Base-by-base conservation (phyloP, 2,888 invertebrate genomes). In the Clostera curtula region DNA sequence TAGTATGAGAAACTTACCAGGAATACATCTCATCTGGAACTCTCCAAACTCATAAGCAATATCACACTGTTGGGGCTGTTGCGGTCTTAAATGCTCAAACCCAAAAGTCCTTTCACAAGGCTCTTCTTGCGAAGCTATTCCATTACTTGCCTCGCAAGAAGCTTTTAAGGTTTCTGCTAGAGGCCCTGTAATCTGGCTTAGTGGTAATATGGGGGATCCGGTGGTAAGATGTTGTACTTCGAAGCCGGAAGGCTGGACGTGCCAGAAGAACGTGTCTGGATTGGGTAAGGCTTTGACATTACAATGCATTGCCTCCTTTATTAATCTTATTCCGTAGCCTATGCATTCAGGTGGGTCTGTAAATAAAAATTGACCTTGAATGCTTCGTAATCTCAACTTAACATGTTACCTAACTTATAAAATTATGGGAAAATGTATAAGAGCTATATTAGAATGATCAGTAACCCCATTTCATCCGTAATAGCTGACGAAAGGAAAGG, bases 221-320 rank as follows among this genome's bases (percentile, higher is more conserved):
- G 80, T 77, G 0, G 80, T 80, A 1, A 82, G 37, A 14, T 77
- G 74, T 34, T 82, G 79, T 4, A 64, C 41, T 11, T 80, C 77
- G 19, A 69, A 67, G 10, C 66, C 76, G 0, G 57, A 36, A 1
- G 72, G 68, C 31, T 73, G 73, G 7, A 80, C 56, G 40, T 79
- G 75, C 83, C 83, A 83, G 59, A 76, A 72, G 47, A 47, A 83
- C 0, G 76, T 77, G 42, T 79, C 80, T 0, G 83, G 75, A 1
- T 43, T 19, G 5, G 83, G 83, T 10, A 74, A 43, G 0, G 75
- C 70, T 12, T 57, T 61, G 3, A 79, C 70, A 38, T 72, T 65
- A 45, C 83, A 83, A 36, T 60, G 61, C 17, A 82, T 49, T 0
- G 67, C 65, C 40, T 82, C 80, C 34, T 72, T 72, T n/a, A 58